These are phyloP conservation scores for Acrobasis repandana DNA, from an alignment of 2,888 invertebrate genomes.

Conservation along the genomic window DNA sequence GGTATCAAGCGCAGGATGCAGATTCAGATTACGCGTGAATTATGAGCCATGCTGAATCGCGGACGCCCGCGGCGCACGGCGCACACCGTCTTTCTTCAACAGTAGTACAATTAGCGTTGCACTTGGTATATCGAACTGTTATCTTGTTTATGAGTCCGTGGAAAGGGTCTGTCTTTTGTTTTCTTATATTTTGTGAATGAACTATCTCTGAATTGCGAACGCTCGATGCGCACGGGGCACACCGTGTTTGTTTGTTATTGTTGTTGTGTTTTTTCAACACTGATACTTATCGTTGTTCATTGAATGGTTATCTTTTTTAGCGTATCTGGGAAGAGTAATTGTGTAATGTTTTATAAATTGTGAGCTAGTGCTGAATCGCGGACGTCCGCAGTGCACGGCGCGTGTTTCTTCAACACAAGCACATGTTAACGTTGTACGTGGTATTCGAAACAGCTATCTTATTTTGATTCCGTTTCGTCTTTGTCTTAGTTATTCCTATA, in stretches of 20 bases:
- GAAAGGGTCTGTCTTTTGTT: neutral
- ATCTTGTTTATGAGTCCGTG: conserved; percentile 4
- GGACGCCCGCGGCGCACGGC: conserved; percentile 51
- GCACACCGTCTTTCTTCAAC: conserved; percentile 24
- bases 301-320: too few relatives aligned
- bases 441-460: conserved; percentile 10
- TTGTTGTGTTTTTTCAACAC: too few relatives aligned
- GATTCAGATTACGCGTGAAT: conserved; percentile 68
- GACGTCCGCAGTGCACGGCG: conserved; percentile 46
- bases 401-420: conserved; percentile 22
- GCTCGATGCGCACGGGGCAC: too few relatives aligned
- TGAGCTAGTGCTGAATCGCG: too few relatives aligned
- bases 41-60: conserved; percentile 65
- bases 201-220: too few relatives aligned
- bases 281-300: too few relatives aligned
- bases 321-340: too few relatives aligned
- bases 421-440: conserved; percentile 28
- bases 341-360: conserved; percentile 35
- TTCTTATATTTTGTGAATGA: too few relatives aligned
- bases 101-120: conserved; percentile 30
- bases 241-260: too few relatives aligned
- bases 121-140: conserved; percentile 14
- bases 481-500: neutral
- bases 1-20: conserved; percentile 70
- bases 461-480: neutral